Evolutionary conservation across 2,888 invertebrate genomes (phyloP), one percentile per base, ranked within the genome.

Genomic region (Blastobasis adustella): DNA sequence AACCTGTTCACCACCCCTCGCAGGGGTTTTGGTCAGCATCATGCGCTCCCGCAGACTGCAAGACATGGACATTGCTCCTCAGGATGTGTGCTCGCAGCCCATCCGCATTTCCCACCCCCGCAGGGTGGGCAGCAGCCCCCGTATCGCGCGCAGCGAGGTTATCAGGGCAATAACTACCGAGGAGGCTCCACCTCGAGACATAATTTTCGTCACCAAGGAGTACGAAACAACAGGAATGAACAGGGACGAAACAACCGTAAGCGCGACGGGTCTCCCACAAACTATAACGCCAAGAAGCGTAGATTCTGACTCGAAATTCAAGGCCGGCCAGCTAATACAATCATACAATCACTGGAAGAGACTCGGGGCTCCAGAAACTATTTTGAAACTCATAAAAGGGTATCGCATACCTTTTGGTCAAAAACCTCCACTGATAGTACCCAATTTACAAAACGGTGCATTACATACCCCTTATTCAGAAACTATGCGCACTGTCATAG

Each of bases 261-360:
- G 4, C 38, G 10, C 38, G n/a, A 3, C 42, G 9, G 46, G 5
- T 46, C 48, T 8, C 10, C 47, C 0, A 39, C 48, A 4, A 41
- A 39, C 10, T 44, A 47, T 37, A 50, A 41, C 9, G 46, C 46
- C 4, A 45, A 37, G 7, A 47, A 49, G 39, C 45, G 43, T 8
- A 55, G 53, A 51, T 50, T 51, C 41, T 60, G 57, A 60, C 58
- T 54, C 50, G 42, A 39, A 5, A 6, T 58, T 60, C 42, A 37
- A 37, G 23, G 60, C 55, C 1, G 57, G 57, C 39, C 54, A 47
- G 5, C 51, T 58, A 5, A 45, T 40, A 3, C 41, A 50, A 5
- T 58, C 47, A 10, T 40, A 52, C 10, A 6, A 53, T 9, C 7
- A 42, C 3, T 62, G 62, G 62, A 36, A 47, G 38, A 9, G 47